A percentile compares a stretch with the other conserved stretches of the same genome.
Evolutionary conservation across 2,888 invertebrate genomes (phyloP).

Genomic region (Ormyrus rosae): DNA sequence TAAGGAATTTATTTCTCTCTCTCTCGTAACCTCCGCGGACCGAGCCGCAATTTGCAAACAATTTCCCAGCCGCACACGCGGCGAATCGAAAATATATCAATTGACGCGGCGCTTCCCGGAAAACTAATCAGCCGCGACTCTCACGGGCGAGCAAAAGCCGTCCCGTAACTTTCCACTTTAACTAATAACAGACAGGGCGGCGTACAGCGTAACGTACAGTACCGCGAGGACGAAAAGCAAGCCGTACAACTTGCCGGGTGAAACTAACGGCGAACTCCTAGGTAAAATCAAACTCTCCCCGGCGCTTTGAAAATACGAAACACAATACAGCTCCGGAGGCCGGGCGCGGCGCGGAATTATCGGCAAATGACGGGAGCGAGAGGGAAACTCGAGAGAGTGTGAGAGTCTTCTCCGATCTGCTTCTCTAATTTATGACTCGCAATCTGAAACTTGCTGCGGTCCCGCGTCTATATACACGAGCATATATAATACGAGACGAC

Average conservation of each 20-base stretch:
- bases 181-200: conserved; percentile 39
- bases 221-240: conserved; percentile 18
- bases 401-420: conserved; percentile 17
- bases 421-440: conserved; percentile 51
- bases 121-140: too few relatives aligned
- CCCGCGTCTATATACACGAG: background rate
- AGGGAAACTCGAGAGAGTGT: conserved; percentile 5
- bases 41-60: too few relatives aligned
- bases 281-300: conserved; percentile 31
- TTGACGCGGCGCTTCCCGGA: too few relatives aligned
- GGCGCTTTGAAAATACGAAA: background rate
- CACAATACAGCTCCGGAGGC: background rate
- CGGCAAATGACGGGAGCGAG: conserved; percentile 36
- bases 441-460: conserved; percentile 45
- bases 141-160: too few relatives aligned
- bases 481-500: background rate
- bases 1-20: too few relatives aligned
- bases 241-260: conserved; percentile 35
- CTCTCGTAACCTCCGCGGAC: background rate
- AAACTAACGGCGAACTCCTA: conserved; percentile 49
- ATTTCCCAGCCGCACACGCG: too few relatives aligned
- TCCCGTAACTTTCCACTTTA: conserved; percentile 45
- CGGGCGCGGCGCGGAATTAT: conserved; percentile 33
- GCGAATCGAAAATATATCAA: too few relatives aligned
- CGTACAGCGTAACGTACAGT: background rate